A percentile compares a stretch with the other conserved stretches of the same genome.
Conservation (phyloP, 1,140 invertebrate species). For the Solenopsis fugax region DNA sequence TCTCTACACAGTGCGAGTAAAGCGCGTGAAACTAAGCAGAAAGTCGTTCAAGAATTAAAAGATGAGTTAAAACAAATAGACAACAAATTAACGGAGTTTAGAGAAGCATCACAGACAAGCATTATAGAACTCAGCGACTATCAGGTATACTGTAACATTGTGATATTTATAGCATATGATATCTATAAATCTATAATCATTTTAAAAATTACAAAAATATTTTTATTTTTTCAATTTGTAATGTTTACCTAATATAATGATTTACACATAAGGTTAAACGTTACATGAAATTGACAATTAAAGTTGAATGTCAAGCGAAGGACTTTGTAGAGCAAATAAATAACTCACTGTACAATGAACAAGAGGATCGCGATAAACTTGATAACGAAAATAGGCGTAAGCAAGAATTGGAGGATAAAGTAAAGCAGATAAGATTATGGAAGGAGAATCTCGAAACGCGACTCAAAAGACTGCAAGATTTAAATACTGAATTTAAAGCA, state of each 20-base stretch:
- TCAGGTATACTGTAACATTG: slow-evolving; percentile 88
- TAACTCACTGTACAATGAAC: slow-evolving; percentile 96
- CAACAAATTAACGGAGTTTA: slow-evolving; percentile 91
- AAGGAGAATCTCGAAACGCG: slow-evolving; percentile 95
- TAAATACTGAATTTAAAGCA: slow-evolving; percentile 93
- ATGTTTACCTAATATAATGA: slow-evolving; percentile 29
- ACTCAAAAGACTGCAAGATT: slow-evolving; percentile 96
- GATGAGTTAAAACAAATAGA: slow-evolving; percentile 93
- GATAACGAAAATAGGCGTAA: slow-evolving; percentile 94
- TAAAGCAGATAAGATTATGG: slow-evolving; percentile 90
- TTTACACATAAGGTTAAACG: slow-evolving; percentile 90
- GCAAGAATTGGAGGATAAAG: slow-evolving; percentile 92
- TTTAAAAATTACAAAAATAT: background rate
- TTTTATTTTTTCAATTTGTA: slow-evolving; percentile 9
- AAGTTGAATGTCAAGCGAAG: slow-evolving; percentile 94
- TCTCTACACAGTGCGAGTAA: slow-evolving; percentile 94
- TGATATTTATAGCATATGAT: background rate
- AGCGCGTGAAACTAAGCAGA: slow-evolving; percentile 93
- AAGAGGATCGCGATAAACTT: slow-evolving; percentile 95
- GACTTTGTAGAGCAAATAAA: slow-evolving; percentile 94
- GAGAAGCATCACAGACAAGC: slow-evolving; percentile 91
- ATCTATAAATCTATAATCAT: slow-evolving; percentile 22
- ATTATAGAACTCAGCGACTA: slow-evolving; percentile 95
- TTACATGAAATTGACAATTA: slow-evolving; percentile 96
- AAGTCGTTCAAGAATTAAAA: slow-evolving; percentile 93